Conservation (phyloP, 2,113 vertebrate species). For the Phyllostomus discolor region DNA sequence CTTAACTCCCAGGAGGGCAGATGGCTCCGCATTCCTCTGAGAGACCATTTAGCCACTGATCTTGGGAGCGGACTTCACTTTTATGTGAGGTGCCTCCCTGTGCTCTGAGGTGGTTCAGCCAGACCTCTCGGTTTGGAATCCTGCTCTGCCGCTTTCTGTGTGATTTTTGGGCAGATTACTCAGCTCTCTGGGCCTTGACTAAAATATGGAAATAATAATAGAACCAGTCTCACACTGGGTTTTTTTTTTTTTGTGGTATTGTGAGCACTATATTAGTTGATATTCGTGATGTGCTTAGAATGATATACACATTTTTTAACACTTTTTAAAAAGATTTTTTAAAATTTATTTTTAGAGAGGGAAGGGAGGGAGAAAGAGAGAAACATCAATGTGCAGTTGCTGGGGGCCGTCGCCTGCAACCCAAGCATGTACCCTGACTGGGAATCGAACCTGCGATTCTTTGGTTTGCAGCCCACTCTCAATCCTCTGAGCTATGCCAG, state of each 20-base stretch:
- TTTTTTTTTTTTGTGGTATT: background rate
- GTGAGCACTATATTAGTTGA: background rate
- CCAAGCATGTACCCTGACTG: too few relatives aligned
- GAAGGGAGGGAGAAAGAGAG: too few relatives aligned
- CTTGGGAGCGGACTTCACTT: background rate
- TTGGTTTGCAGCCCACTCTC: too few relatives aligned
- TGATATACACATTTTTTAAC: background rate
- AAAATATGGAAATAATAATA: background rate
- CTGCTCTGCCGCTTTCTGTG: background rate
- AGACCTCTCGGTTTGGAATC: background rate
- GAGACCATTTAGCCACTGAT: background rate
- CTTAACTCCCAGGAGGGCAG: background rate
- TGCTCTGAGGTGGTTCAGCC: background rate
- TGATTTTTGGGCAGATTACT: background rate
- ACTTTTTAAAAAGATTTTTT: too few relatives aligned
- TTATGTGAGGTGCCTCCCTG: background rate
- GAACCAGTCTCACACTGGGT: too few relatives aligned
- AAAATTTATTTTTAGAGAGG: too few relatives aligned
- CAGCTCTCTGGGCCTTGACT: background rate
- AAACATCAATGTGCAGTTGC: too few relatives aligned
- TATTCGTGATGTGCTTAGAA: background rate
- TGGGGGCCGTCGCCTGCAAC: too few relatives aligned
- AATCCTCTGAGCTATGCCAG: too few relatives aligned
- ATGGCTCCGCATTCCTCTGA: background rate
- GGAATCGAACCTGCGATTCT: too few relatives aligned